phyloP scores from a whole-genome alignment of 2,797 vertebrate genomes.

The Acrocephalus scirpaceus region DNA sequence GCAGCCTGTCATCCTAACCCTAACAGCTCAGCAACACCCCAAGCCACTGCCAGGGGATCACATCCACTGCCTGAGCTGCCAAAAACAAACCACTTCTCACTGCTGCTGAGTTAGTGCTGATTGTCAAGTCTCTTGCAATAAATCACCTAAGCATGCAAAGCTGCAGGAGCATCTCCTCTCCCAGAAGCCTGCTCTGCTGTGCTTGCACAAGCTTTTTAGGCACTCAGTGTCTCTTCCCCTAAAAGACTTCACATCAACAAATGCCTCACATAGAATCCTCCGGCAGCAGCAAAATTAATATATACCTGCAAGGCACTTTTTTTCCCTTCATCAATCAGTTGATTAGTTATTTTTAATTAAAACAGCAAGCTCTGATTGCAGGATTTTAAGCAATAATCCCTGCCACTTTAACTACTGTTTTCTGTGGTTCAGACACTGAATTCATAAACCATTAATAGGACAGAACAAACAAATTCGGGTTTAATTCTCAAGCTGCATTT shows the following conservation, averaged over 20 bases:
- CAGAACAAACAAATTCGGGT: background rate
- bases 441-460: background rate
- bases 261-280: background rate
- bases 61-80: background rate
- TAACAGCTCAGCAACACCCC: background rate
- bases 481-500: background rate
- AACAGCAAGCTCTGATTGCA: constrained; percentile 27
- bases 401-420: background rate
- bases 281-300: background rate
- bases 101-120: background rate
- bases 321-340: constrained; percentile 4
- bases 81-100: background rate
- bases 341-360: constrained; percentile 55
- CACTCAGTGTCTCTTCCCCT: background rate
- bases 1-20: background rate
- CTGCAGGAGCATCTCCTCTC: background rate
- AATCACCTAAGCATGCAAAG: background rate
- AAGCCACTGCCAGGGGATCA: background rate
- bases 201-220: background rate
- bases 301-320: background rate
- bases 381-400: background rate
- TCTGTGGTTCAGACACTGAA: background rate
- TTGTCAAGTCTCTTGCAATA: background rate
- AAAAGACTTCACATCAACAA: background rate
- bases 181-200: background rate